A percentile compares a stretch with the other conserved stretches of the same genome.
These are phyloP conservation scores for Andrena dorsata DNA, from an alignment of 2,888 invertebrate species.

Conservation along the genomic window DNA sequence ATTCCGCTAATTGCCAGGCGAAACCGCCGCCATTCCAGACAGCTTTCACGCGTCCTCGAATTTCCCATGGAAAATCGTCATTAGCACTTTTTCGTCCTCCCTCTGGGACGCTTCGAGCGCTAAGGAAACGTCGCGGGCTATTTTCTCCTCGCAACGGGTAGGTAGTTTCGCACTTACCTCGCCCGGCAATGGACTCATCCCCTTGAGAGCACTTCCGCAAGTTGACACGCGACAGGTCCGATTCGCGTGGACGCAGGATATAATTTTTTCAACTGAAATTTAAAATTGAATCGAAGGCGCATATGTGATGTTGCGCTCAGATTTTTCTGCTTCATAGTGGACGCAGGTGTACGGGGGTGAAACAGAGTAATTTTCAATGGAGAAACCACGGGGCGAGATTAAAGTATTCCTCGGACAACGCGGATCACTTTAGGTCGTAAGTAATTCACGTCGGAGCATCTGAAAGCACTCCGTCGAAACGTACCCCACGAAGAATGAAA, in stretches of 20 bases:
- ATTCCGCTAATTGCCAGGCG: conserved; percentile 68
- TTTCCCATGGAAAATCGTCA: conserved; percentile 44
- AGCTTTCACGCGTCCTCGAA: conserved; percentile 29
- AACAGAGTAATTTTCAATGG: conserved; percentile 24
- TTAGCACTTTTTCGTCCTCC: neutral
- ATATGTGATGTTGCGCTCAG: no score
- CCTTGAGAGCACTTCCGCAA: neutral
- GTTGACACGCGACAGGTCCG: no score
- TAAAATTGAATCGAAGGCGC: no score
- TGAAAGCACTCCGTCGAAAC: conserved; percentile 61
- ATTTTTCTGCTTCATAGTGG: neutral
- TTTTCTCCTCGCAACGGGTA: conserved; percentile 8
- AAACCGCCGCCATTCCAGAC: conserved; percentile 5
- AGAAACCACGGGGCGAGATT: conserved; percentile 32
- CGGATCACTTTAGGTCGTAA: conserved; percentile 56
- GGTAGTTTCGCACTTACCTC: conserved; percentile 11
- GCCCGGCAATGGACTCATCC: neutral
- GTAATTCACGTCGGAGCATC: conserved; percentile 63
- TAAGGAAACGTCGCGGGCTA: neutral
- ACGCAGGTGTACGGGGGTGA: neutral
- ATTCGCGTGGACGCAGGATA: no score
- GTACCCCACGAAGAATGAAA: conserved; percentile 67
- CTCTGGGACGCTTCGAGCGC: neutral
- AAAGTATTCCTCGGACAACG: conserved; percentile 49
- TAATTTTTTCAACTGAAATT: no score